These are phyloP conservation scores for Andrena chrysosceles DNA, from an alignment of 2,888 invertebrate genomes.

Conservation along the genomic window DNA sequence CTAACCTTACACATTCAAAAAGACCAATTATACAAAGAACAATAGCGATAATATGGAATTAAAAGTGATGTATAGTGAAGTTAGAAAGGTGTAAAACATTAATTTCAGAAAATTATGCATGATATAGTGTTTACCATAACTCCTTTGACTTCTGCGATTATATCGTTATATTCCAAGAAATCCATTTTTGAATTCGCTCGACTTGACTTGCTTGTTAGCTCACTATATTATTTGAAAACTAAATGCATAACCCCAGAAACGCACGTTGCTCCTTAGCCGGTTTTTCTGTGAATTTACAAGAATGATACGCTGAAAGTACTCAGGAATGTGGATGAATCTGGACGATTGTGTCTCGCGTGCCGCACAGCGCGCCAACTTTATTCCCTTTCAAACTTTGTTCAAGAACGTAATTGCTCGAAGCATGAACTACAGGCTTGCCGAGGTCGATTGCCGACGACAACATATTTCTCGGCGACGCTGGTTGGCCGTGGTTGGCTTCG, in stretches of 20 bases:
- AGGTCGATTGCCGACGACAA: no score
- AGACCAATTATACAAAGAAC: not conserved
- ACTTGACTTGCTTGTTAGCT: not conserved
- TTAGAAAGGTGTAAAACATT: not conserved
- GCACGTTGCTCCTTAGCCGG: not conserved
- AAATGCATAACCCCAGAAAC: conserved; percentile 7
- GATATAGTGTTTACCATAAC: conserved; percentile 89
- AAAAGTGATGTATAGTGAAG: not conserved
- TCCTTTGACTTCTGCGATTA: conserved; percentile 93
- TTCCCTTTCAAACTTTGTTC: conserved; percentile 4
- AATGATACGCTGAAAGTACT: not conserved
- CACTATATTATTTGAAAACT: not conserved
- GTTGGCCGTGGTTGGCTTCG: no score
- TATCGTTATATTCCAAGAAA: conserved; percentile 95
- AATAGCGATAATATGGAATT: not conserved
- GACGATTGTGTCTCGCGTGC: not conserved
- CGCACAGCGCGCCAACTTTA: not conserved
- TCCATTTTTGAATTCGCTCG: conserved; percentile 87
- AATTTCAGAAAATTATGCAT: not conserved
- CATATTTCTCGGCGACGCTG: no score
- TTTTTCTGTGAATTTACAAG: not conserved
- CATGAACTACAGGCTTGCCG: not conserved
- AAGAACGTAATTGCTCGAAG: not conserved
- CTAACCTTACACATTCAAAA: conserved; percentile 25
- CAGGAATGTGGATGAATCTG: not conserved